Conservation (phyloP, 2,888 invertebrate genomes). For the Andrena bucephala region DNA sequence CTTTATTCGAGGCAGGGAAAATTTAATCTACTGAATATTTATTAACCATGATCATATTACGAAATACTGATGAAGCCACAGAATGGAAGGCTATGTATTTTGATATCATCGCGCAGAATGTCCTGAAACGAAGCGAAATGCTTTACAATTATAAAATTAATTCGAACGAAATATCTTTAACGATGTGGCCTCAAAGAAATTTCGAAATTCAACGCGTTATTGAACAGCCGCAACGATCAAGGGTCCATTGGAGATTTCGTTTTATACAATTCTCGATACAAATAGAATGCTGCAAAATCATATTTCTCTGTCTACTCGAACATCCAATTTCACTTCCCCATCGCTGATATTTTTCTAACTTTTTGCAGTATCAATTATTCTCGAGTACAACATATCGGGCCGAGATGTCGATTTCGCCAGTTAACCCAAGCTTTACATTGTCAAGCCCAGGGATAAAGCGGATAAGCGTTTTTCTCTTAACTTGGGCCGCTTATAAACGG, state of each 20-base stretch:
- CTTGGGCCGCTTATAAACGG: constrained; percentile 7
- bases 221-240: not conserved
- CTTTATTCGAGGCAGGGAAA: too few relatives aligned
- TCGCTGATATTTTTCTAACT: not conserved
- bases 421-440: constrained; percentile 39
- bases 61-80: too few relatives aligned
- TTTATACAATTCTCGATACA: not conserved
- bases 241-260: not conserved
- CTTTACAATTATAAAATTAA: too few relatives aligned
- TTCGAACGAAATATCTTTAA: too few relatives aligned
- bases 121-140: too few relatives aligned
- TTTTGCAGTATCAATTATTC: constrained; percentile 39
- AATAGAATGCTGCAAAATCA: not conserved
- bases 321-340: not conserved
- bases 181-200: too few relatives aligned
- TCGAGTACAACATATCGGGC: constrained; percentile 23
- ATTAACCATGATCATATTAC: too few relatives aligned
- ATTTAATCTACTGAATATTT: too few relatives aligned
- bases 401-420: constrained; percentile 35
- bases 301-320: not conserved
- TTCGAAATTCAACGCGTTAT: not conserved
- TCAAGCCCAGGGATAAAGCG: constrained; percentile 33
- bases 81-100: too few relatives aligned
- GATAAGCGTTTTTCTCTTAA: not conserved
- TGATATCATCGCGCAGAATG: too few relatives aligned